A percentile compares a stretch with the other conserved stretches of the same genome.
phyloP scores from a whole-genome alignment of 2,113 vertebrate species.

The Malurus melanocephalus region DNA sequence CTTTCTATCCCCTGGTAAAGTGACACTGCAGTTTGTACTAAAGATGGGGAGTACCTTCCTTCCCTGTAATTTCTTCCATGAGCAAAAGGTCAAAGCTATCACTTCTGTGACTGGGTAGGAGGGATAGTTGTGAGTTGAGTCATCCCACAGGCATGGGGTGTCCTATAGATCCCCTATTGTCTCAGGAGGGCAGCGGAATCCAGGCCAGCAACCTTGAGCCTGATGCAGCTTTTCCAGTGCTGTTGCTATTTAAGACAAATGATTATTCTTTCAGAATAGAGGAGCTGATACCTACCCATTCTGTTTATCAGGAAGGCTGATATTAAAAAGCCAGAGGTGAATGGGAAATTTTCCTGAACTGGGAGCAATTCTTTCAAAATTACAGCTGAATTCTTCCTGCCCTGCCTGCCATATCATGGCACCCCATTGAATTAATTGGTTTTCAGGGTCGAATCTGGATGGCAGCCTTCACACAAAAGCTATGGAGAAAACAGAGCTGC shows the following conservation, averaged over 20 bases:
- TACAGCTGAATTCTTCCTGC: neutral
- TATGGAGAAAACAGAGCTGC: constrained; percentile 36
- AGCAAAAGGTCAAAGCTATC: constrained; percentile 48
- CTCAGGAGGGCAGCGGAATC: neutral
- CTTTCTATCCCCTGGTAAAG: neutral
- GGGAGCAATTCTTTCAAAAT: neutral
- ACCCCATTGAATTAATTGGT: neutral
- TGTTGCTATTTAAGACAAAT: neutral
- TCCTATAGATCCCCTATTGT: neutral
- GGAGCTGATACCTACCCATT: neutral
- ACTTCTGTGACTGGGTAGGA: neutral
- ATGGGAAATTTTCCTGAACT: neutral
- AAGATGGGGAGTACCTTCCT: neutral
- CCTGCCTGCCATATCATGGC: neutral
- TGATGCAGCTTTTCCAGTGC: constrained; percentile 4
- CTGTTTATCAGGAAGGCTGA: neutral
- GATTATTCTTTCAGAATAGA: constrained; percentile 36
- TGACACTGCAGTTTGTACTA: neutral
- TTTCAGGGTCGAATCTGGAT: neutral
- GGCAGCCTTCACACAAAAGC: neutral
- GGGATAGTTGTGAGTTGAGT: constrained; percentile 13
- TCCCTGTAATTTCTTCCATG: constrained; percentile 50
- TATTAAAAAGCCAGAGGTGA: neutral
- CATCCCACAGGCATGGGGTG: neutral
- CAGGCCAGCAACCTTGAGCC: neutral